These are phyloP conservation scores for Regulus satrapa DNA, from an alignment of 2,113 vertebrate species.

Conservation along the genomic window DNA sequence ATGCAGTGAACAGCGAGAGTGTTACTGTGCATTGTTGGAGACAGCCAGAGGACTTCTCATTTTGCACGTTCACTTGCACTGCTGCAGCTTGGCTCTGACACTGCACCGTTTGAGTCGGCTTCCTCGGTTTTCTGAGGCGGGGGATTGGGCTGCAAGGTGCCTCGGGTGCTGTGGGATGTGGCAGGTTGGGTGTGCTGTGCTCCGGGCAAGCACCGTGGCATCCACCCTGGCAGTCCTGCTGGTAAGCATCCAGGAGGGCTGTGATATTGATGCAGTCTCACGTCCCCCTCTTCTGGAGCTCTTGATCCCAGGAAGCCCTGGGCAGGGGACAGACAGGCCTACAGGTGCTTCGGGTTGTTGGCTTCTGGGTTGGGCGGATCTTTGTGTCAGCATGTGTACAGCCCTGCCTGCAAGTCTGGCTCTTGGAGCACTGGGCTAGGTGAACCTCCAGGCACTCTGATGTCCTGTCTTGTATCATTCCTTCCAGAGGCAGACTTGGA, in stretches of 20 bases:
- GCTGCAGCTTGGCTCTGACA: background rate
- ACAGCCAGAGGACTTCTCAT: background rate
- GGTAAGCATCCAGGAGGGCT: background rate
- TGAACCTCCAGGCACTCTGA: background rate
- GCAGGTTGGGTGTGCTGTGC: background rate
- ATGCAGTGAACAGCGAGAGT: background rate
- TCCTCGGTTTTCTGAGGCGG: background rate
- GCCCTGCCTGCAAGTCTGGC: background rate
- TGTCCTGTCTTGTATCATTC: background rate
- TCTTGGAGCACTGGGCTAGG: background rate
- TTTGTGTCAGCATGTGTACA: background rate
- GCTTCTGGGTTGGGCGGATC: background rate
- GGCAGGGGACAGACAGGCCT: background rate
- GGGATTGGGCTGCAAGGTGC: background rate
- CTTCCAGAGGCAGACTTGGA: background rate
- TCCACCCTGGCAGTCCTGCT: fast-evolving
- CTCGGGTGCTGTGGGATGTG: fast-evolving
- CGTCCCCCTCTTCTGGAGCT: background rate
- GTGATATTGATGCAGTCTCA: fast-evolving
- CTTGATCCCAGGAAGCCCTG: background rate
- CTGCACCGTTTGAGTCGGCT: background rate
- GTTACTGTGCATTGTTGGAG: background rate
- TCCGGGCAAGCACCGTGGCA: background rate
- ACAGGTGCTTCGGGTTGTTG: background rate
- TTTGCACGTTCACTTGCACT: background rate